A percentile compares a stretch with the other conserved stretches of the same genome.
Evolutionary conservation across 2,113 vertebrate genomes (phyloP).

Genomic region (Antechinus flavipes): DNA sequence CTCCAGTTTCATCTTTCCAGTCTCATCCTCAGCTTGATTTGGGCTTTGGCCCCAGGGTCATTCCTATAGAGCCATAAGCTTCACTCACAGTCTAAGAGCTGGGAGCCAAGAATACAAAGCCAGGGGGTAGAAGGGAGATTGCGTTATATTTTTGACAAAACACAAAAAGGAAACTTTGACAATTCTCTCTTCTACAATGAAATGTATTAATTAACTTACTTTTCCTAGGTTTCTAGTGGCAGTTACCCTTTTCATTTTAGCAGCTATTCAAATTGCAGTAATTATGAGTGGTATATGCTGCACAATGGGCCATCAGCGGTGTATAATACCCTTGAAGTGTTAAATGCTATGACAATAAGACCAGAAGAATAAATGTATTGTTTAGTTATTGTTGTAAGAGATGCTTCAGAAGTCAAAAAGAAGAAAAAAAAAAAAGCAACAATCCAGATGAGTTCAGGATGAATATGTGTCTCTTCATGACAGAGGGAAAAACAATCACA

Average conservation of each 20-base stretch:
- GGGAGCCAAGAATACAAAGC: not conserved
- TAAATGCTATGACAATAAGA: conserved; percentile 71
- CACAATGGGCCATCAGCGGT: conserved; percentile 51
- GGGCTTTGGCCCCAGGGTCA: not conserved
- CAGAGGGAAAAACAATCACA: not conserved
- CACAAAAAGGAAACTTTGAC: conserved; percentile 62
- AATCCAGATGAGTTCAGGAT: conserved; percentile 36
- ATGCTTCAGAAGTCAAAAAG: conserved; percentile 33
- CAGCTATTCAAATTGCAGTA: conserved; percentile 65
- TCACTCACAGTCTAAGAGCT: not conserved
- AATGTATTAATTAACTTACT: conserved; percentile 73
- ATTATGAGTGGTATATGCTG: conserved; percentile 60
- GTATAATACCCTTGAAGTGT: conserved; percentile 63
- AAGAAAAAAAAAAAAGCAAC: not conserved
- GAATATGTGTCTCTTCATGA: not conserved
- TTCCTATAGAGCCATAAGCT: not conserved
- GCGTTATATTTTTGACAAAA: not conserved
- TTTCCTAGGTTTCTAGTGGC: conserved; percentile 62
- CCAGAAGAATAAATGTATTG: conserved; percentile 57
- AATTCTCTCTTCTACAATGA: conserved; percentile 53
- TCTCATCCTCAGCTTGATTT: not conserved
- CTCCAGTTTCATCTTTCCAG: not conserved
- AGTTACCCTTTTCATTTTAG: conserved; percentile 73
- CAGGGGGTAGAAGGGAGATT: not conserved
- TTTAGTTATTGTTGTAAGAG: conserved; percentile 66